Percentiles rank a stretch among this genome's conserved stretches.
These are phyloP conservation scores for Aromia moschata DNA, from an alignment of 2,888 invertebrate species.

Conservation along the genomic window DNA sequence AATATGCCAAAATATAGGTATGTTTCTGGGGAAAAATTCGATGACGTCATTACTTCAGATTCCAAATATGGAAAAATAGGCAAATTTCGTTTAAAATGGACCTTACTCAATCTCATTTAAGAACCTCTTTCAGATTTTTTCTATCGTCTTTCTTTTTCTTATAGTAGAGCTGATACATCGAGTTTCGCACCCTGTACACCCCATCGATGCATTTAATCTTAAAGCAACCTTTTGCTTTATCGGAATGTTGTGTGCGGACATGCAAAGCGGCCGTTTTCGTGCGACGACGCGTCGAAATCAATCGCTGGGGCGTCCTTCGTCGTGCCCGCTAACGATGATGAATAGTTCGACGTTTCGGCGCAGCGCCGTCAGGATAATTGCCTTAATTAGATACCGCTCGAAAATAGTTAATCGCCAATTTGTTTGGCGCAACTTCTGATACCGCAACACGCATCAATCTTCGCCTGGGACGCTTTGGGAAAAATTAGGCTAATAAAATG, in stretches of 20 bases:
- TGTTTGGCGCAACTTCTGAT: constrained; percentile 14
- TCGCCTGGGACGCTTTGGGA: not conserved
- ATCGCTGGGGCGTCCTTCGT: constrained; percentile 35
- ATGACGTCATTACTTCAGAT: no score
- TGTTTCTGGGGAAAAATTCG: no score
- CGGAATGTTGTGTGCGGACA: constrained; percentile 33
- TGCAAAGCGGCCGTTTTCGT: constrained; percentile 43
- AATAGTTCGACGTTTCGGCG: constrained; percentile 18
- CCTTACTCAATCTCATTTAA: no score
- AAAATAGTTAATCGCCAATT: constrained; percentile 27
- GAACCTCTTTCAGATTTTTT: no score
- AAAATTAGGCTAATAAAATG: constrained; percentile 24
- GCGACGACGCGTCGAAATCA: constrained; percentile 39
- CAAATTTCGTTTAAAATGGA: no score
- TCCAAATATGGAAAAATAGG: no score
- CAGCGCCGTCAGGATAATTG: constrained; percentile 22
- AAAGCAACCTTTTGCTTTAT: constrained; percentile 12
- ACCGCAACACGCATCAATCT: constrained; percentile 22
- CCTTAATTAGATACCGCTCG: constrained; percentile 20
- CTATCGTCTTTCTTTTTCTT: no score
- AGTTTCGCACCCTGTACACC: no score
- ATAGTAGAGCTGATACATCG: no score
- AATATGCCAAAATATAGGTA: no score
- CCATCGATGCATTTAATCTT: no score
- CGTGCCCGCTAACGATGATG: constrained; percentile 36